Base-by-base conservation (phyloP, 1,140 invertebrate genomes). In the Pachyrhynchus sulphureomaculatus region DNA sequence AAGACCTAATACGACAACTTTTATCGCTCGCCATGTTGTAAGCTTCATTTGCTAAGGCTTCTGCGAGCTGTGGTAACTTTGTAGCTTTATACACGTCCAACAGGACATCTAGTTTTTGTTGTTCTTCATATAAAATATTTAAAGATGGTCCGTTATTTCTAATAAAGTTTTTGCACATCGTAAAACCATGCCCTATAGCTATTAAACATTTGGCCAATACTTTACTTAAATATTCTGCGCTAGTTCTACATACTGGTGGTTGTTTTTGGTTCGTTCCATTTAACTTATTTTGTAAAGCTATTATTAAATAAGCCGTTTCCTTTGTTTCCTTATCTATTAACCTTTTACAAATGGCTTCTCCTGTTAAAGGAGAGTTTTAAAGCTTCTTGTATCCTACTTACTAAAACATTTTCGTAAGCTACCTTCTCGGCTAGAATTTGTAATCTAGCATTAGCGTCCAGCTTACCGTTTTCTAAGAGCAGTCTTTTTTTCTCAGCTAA, bases 291-390 rank as follows among this genome's bases (percentile, higher is more conserved):
- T 84, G 84, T 70, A 89, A 80, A 69, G 82, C 82, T 77, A 83
- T 81, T 74, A 88, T 84, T 75, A 88, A 79, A 81, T 88, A 82
- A 80, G 84, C 84, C 80, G 87, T 87, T 84, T 89, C 86, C 71
- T 82, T 80, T 74, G 86, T 82, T 77, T 84, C 82, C 75, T 81
- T 82, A 67, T 79, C 78, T 36, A 83, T 79, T 60, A 83, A 76
- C 64, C 82, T 76, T 56, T 82, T 79, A 65, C 82, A 81, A 55
- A 80, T 78, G 56, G 77, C 75, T 65, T 81, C 80, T 42, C 79
- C 79, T 47, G 79, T 79, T 26, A 76, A 73, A 12, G 78, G 77
- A 34, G 79, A 59, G 9, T 62, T n/a, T 57, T 20, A 72, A 70
- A 54, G 71, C 74, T 62, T 73, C 75, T 63, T 71, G 73, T 59